phyloP scores from a whole-genome alignment of 2,888 invertebrate genomes.

The Seladonia tumulorum region DNA sequence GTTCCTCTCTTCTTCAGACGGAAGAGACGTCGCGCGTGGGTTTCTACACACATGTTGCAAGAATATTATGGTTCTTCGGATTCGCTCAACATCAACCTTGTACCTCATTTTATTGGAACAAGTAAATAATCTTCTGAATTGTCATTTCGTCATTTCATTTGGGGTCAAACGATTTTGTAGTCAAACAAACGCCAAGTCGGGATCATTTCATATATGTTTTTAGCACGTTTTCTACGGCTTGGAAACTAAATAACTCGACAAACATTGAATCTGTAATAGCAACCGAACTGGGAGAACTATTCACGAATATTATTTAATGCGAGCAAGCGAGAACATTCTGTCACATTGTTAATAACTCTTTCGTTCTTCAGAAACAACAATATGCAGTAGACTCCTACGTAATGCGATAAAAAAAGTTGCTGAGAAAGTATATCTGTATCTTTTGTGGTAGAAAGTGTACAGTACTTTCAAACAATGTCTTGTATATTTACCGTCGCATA shows the following conservation, averaged over 20 bases:
- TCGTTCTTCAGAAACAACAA: too few species aligned
- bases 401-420: too few species aligned
- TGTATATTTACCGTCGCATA: too few species aligned
- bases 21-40: background rate
- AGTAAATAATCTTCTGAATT: background rate
- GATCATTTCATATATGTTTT: background rate
- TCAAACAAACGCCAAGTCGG: background rate
- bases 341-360: too few species aligned
- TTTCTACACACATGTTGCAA: background rate
- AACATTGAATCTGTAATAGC: background rate
- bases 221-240: background rate
- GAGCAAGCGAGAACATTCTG: too few species aligned
- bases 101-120: slow-evolving; percentile 6
- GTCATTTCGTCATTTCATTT: background rate
- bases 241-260: background rate
- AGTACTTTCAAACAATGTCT: too few species aligned
- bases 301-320: too few species aligned
- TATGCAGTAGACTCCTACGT: too few species aligned
- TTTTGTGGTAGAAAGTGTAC: too few species aligned
- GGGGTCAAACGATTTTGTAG: background rate
- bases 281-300: too few species aligned
- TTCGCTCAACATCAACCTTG: background rate
- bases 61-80: background rate
- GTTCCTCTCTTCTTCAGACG: background rate
- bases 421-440: too few species aligned